Conservation (phyloP, 2,888 invertebrate genomes). For the Drosophila melanocephala region DNA sequence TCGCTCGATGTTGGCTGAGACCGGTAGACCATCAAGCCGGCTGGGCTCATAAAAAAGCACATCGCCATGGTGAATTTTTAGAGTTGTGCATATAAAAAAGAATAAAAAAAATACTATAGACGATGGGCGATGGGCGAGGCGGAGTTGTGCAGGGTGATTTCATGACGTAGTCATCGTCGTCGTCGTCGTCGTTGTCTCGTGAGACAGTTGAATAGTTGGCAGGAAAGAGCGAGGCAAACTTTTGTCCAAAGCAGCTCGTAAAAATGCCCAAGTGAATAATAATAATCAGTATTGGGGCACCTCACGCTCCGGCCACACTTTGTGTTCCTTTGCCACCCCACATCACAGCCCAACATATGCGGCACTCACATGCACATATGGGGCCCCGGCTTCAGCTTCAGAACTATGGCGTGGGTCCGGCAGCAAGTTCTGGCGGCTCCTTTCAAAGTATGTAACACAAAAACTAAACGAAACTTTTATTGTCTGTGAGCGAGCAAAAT, state of each 20-base stretch:
- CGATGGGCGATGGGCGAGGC: slow-evolving; percentile 2
- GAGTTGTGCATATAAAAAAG: slow-evolving; percentile 60
- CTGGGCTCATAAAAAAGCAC: slow-evolving; percentile 74
- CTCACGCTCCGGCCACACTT: background rate
- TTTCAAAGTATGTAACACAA: slow-evolving; percentile 51
- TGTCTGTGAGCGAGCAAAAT: slow-evolving; percentile 72
- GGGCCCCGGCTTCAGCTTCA: background rate
- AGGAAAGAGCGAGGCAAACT: slow-evolving; percentile 65
- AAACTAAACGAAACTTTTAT: slow-evolving; percentile 78
- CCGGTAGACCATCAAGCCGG: slow-evolving; percentile 49
- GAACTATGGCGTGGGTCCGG: slow-evolving; percentile 8
- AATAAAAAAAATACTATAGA: slow-evolving; percentile 16
- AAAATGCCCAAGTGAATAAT: slow-evolving; percentile 84
- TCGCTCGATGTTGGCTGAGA: slow-evolving; percentile 1
- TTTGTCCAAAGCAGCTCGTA: slow-evolving; percentile 79
- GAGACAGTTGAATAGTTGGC: slow-evolving; percentile 62
- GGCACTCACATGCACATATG: slow-evolving; percentile 28
- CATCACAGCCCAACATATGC: slow-evolving; percentile 28
- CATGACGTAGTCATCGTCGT: slow-evolving; percentile 9
- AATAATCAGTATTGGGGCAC: slow-evolving; percentile 76
- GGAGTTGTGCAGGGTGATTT: slow-evolving; percentile 2
- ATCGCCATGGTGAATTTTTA: slow-evolving; percentile 60
- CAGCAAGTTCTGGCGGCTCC: slow-evolving; percentile 23
- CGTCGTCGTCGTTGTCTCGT: slow-evolving; percentile 44
- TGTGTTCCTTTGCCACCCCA: background rate